Conservation (phyloP, 2,888 invertebrate genomes). For the Agonopterix arenella region DNA sequence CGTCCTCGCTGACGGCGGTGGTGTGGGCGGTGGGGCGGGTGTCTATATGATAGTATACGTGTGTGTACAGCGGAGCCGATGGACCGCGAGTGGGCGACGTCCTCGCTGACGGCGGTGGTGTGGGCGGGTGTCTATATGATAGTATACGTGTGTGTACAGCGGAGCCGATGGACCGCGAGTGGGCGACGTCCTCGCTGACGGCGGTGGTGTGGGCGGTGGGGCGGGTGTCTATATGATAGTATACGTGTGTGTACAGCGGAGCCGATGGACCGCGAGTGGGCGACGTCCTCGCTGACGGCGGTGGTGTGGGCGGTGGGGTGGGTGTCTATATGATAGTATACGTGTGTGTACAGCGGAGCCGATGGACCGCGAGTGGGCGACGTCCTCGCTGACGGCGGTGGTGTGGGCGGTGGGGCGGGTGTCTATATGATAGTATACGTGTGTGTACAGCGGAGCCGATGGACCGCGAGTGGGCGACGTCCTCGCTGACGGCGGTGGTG, state of each 20-base stretch:
- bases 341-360: conserved; percentile 77
- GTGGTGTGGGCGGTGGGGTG: conserved; percentile 92
- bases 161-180: too few species aligned
- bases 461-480: conserved; percentile 83
- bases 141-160: conserved; percentile 59
- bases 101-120: conserved; percentile 81
- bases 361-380: too few species aligned
- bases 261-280: conserved; percentile 84
- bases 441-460: conserved; percentile 80
- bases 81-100: conserved; percentile 83
- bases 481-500: conserved; percentile 81
- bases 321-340: too few species aligned
- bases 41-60: neutral
- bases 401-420: conserved; percentile 92
- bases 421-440: neutral
- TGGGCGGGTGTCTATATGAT: too few species aligned
- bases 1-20: conserved; percentile 80
- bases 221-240: conserved; percentile 50
- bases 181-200: conserved; percentile 78
- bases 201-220: conserved; percentile 92
- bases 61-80: conserved; percentile 80
- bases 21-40: conserved; percentile 92
- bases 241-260: conserved; percentile 75
- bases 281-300: conserved; percentile 79
- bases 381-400: conserved; percentile 80